Percentiles rank a stretch among this genome's conserved stretches.
phyloP scores from a whole-genome alignment of 2,888 invertebrate species.

The Nomada hirtipes region DNA sequence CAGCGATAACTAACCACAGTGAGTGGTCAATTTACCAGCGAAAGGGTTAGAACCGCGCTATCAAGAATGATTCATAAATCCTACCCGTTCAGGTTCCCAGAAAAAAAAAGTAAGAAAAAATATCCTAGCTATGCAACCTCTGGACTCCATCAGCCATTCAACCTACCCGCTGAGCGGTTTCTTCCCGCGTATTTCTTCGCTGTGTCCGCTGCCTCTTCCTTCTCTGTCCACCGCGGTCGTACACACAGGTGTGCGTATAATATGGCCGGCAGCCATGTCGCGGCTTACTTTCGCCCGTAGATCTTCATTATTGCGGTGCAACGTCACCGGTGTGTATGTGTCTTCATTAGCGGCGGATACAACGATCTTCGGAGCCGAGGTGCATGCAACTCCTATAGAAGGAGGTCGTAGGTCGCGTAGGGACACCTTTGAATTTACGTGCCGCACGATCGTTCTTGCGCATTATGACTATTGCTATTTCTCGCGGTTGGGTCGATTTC shows the following conservation, averaged over 20 bases:
- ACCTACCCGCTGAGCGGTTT: slow-evolving; percentile 33
- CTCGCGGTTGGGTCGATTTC: too few species aligned
- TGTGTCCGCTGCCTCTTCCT: slow-evolving; percentile 32
- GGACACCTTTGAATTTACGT: slow-evolving; percentile 62
- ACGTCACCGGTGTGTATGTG: slow-evolving; percentile 58
- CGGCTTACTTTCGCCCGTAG: slow-evolving; percentile 70
- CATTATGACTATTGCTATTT: too few species aligned
- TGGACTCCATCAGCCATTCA: slow-evolving; percentile 28
- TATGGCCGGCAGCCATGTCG: slow-evolving; percentile 45
- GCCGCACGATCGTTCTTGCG: slow-evolving; percentile 11
- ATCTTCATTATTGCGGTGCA: slow-evolving; percentile 71
- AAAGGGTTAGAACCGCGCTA: not conserved
- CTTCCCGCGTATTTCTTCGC: slow-evolving; percentile 43
- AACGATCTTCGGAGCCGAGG: slow-evolving; percentile 20
- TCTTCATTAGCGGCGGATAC: slow-evolving; percentile 71
- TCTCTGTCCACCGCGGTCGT: slow-evolving; percentile 27
- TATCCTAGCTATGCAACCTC: not conserved
- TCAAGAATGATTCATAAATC: slow-evolving; percentile 27
- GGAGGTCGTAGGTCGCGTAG: slow-evolving; percentile 65
- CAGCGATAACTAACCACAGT: not conserved
- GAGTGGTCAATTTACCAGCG: not conserved
- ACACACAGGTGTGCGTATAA: slow-evolving; percentile 37
- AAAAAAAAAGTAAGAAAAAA: not conserved
- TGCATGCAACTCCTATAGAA: slow-evolving; percentile 50
- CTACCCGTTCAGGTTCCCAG: not conserved